phyloP scores from a whole-genome alignment of 2,888 invertebrate genomes.

The Hypolimnas misippus region DNA sequence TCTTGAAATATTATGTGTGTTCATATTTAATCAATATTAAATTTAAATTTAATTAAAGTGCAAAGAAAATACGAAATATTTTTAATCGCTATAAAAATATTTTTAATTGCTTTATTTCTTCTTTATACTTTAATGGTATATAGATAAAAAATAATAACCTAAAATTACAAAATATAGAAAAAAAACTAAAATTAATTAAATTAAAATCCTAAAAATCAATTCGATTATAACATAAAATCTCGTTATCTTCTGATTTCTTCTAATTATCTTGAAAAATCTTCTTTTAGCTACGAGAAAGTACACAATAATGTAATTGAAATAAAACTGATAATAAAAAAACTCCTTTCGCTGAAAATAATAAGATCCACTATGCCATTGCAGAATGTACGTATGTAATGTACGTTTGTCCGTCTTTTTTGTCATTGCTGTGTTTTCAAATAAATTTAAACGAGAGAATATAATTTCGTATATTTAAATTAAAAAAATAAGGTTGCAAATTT shows the following conservation, averaged over 20 bases:
- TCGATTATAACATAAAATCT: constrained; percentile 8
- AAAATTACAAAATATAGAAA: not conserved
- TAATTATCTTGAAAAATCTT: constrained; percentile 18
- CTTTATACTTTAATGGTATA: constrained; percentile 27
- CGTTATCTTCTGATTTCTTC: constrained; percentile 9
- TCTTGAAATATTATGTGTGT: constrained; percentile 18
- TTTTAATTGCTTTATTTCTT: constrained; percentile 4
- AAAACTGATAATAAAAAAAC: not conserved
- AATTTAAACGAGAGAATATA: not conserved
- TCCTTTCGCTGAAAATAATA: constrained; percentile 13
- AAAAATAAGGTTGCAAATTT: not conserved
- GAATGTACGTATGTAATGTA: constrained; percentile 6
- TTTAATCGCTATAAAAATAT: not conserved
- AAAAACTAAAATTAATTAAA: constrained; percentile 21
- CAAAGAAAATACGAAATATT: constrained; percentile 11
- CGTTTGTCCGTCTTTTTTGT: not conserved
- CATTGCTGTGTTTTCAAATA: not conserved
- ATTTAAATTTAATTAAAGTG: constrained; percentile 23
- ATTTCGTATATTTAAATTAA: not conserved
- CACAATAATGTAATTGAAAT: not conserved
- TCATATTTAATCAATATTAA: constrained; percentile 22
- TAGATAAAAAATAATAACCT: not conserved
- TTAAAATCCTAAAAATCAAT: too few relatives aligned
- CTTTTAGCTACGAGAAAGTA: constrained; percentile 17
- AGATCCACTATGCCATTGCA: not conserved